Base-by-base conservation (phyloP, 2,888 invertebrate genomes). In the Germaria angustata region DNA sequence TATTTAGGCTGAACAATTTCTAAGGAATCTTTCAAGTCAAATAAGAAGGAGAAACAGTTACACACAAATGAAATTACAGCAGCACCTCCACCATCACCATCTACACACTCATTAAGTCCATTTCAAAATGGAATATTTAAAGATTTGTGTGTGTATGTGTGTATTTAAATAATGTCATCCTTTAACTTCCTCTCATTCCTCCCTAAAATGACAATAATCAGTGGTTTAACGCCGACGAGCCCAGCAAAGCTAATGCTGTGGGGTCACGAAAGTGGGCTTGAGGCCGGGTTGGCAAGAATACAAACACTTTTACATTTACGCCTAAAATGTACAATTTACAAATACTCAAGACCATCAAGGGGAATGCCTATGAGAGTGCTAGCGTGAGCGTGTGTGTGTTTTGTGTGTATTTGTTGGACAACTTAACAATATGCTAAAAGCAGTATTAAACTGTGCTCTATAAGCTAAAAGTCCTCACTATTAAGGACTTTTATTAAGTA, bases 401-500 rank as follows among this genome's bases (percentile, higher is more conserved):
- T 13, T 41, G 11, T 34, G 15, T 34, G n/a, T 39, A 15, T 41
- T 71, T 49, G 7, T 22, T 57, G 53, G 44, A 66, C 78, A 65
- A 20, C 75, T 75, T 75, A 73, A 65, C 78, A 81, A 81, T 81
- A 78, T 69, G 75, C 82, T 79, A 61, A 79, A 75, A 79, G 78
- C 53, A 65, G 59, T 65, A 72, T 69, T 65, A 69, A 75, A 65
- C 63, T 81, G 63, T 75, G 20, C 57, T 69, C 15, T 66, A 9
- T 15, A 66, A 75, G 59, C 69, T 76, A 75, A 79, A 75, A 71
- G 41, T 51, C 51, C 51, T 11, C 57, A 39, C 57, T 75, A 32
- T 49, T 44, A 44, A 73, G 68, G 49, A 32, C 73, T 36, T 51
- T 53, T 51, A 69, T 65, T 75, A 77, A 83, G 87, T 89, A 88